Evolutionary conservation across 2,888 invertebrate species (phyloP).

Genomic region (Drosophila testacea): DNA sequence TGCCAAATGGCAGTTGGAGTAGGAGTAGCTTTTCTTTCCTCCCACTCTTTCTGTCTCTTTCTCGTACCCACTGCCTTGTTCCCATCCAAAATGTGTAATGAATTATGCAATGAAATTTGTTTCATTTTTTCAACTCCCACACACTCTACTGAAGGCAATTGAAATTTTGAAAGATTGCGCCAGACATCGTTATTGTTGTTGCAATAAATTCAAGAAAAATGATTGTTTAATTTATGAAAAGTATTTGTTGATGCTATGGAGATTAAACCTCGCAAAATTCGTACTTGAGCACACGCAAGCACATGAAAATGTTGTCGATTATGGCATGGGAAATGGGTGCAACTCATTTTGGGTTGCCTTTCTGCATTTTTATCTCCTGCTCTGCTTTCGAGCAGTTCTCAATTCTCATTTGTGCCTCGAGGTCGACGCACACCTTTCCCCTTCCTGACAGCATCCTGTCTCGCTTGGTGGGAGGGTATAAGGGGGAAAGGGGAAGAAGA

Average conservation of each 20-base stretch:
- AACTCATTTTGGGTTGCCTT: slow-evolving; percentile 27
- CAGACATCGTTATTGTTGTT: slow-evolving; percentile 31
- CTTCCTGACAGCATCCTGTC: neutral
- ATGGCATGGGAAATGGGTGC: slow-evolving; percentile 30
- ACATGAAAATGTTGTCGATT: slow-evolving; percentile 28
- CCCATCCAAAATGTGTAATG: slow-evolving; percentile 47
- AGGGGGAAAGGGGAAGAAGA: neutral
- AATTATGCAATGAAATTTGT: slow-evolving; percentile 79
- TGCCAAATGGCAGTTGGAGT: slow-evolving; percentile 55
- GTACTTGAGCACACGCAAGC: slow-evolving; percentile 35
- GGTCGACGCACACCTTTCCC: slow-evolving; percentile 30
- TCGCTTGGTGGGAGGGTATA: neutral
- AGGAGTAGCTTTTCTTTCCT: neutral
- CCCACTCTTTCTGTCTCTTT: neutral
- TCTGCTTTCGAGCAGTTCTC: neutral
- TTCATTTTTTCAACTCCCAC: slow-evolving; percentile 58
- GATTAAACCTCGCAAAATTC: slow-evolving; percentile 14
- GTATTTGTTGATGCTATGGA: slow-evolving; percentile 29
- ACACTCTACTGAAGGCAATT: slow-evolving; percentile 42
- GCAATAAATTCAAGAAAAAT: slow-evolving; percentile 59
- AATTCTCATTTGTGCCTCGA: slow-evolving; percentile 47
- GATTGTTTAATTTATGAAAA: slow-evolving; percentile 66
- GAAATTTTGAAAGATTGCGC: slow-evolving; percentile 63
- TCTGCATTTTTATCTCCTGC: slow-evolving; percentile 29
- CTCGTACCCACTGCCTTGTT: neutral